phyloP scores from a whole-genome alignment of 2,113 vertebrate species.

The Pomatostomus ruficeps region DNA sequence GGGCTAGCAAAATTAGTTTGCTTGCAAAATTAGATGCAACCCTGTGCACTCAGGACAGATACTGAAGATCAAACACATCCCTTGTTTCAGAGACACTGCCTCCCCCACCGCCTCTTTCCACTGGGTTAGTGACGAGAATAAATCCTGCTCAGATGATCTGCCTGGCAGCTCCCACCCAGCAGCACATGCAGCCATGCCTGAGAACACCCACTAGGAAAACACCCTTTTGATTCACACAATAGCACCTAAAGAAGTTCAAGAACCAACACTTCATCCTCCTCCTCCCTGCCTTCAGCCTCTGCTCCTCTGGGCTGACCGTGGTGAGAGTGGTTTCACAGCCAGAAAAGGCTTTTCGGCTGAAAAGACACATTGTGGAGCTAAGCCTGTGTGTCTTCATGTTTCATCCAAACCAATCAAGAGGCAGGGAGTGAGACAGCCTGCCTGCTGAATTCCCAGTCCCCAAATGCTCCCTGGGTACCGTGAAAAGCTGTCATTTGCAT shows the following conservation, averaged over 20 bases:
- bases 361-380: not conserved
- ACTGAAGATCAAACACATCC: not conserved
- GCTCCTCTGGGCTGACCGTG: not conserved
- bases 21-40: not conserved
- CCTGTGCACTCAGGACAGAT: not conserved
- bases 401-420: not conserved
- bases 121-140: not conserved
- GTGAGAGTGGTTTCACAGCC: not conserved
- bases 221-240: not conserved
- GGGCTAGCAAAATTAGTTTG: not conserved
- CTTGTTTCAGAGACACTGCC: not conserved
- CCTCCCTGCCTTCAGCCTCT: not conserved
- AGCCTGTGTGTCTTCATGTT: not conserved
- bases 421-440: not conserved
- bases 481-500: not conserved
- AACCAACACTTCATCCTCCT: not conserved
- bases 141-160: not conserved
- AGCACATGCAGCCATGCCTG: not conserved
- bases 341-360: not conserved
- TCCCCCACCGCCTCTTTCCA: not conserved
- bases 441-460: not conserved
- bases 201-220: not conserved
- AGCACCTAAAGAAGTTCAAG: not conserved
- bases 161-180: not conserved
- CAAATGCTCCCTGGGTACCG: rapidly evolving